Base-by-base conservation (phyloP, 2,113 vertebrate species). In the Lepidothrix coronata region DNA sequence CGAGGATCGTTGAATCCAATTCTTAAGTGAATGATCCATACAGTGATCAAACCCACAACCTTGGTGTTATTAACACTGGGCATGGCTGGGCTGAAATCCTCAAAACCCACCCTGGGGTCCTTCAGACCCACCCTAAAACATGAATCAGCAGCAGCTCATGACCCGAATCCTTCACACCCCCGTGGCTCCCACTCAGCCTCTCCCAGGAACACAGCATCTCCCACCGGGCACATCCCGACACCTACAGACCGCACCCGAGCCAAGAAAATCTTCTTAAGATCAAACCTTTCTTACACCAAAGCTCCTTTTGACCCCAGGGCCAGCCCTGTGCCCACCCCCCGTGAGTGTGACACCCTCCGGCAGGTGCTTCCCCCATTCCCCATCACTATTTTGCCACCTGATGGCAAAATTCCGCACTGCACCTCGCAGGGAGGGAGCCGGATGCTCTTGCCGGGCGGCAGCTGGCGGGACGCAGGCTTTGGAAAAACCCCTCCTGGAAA, bases 361-460 rank as follows among this genome's bases (percentile, higher is more conserved):
- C 77, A 7, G 39, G 65, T 21, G 52, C 62, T 41, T 20, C 59
- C 49, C 13, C 0, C 49, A 6, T 37, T 95, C 87, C 49, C 41
- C 87, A 59, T 43, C 13, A 16, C 63, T 31, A 0, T 49, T 89
- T 94, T 96, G 93, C 96, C 96, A 95, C 35, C 95, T 95, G 66
- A 93, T 55, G 95, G 95, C 74, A 62, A 39, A 12, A 37, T 4
- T 1, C 23, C 5, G 20, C 94, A 91, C 87, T 96, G 95, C 94
- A 95, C 35, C 89, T 61, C 4, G 24, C 76, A 4, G 37, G 66
- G 66, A 24, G 0, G 2, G 16, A 1, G 41, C 55, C 7, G 77
- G 79, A 31, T 7, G 67, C 21, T 6, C 71, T 55, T 46, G 44
- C 21, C 2, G 9, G 48, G 68, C 6, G n/a, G n/a, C n/a, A n/a